Evolutionary conservation across 2,888 invertebrate species (phyloP).

Genomic region (Rutpela maculata): DNA sequence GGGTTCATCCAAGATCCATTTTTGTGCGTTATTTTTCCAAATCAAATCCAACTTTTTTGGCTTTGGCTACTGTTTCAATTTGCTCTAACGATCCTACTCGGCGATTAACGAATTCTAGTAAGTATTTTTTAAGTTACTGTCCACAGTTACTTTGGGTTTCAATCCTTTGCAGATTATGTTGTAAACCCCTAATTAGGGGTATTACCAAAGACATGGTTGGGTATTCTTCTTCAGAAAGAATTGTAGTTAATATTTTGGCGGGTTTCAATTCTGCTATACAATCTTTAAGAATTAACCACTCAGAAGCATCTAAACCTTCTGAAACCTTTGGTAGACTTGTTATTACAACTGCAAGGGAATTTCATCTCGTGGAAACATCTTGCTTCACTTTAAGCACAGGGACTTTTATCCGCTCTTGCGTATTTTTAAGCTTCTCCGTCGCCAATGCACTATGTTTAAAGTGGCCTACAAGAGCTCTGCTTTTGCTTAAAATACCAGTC

Average conservation of each 20-base stretch:
- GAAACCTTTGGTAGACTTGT: conserved; percentile 41
- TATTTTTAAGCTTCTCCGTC: conserved; percentile 5
- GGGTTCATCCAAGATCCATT: too few species aligned
- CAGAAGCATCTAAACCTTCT: conserved; percentile 41
- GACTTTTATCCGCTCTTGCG: conserved; percentile 40
- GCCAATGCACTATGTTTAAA: conserved; percentile 26
- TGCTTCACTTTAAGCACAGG: conserved; percentile 58
- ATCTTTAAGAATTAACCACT: conserved; percentile 47
- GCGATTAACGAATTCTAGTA: neutral
- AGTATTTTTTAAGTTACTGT: neutral
- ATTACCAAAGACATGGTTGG: conserved; percentile 57
- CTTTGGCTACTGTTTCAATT: neutral
- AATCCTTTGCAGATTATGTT: conserved; percentile 40
- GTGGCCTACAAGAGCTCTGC: conserved; percentile 22
- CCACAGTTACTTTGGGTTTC: neutral
- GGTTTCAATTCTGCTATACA: conserved; percentile 45
- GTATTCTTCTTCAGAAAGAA: conserved; percentile 48
- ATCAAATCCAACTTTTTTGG: neutral
- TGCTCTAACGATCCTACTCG: neutral
- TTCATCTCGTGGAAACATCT: conserved; percentile 60
- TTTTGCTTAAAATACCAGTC: conserved; percentile 19
- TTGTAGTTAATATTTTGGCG: conserved; percentile 37
- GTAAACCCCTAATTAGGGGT: conserved; percentile 57
- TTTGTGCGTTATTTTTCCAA: too few species aligned
- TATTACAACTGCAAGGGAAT: conserved; percentile 50